Percentiles rank a stretch among this genome's conserved stretches.
Evolutionary conservation across 2,113 vertebrate genomes (phyloP).

Genomic region (Eretmochelys imbricata): DNA sequence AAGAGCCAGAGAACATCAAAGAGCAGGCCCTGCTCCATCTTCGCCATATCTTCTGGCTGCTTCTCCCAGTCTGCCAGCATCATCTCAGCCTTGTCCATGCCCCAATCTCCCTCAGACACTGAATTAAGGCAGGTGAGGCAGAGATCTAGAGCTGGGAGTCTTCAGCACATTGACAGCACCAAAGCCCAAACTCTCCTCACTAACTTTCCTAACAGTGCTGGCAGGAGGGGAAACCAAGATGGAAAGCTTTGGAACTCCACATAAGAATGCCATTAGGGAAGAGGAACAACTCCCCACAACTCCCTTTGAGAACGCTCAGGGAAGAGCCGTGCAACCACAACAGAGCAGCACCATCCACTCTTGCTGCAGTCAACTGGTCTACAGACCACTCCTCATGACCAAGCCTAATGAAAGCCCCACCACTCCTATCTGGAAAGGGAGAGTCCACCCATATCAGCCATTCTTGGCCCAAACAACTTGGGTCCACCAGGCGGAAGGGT

Average conservation of each 20-base stretch:
- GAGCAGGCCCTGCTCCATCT: background rate
- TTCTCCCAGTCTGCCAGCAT: background rate
- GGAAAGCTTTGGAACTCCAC: background rate
- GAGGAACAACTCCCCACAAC: background rate
- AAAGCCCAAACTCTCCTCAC: background rate
- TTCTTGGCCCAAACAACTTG: background rate
- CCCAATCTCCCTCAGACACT: background rate
- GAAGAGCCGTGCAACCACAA: background rate
- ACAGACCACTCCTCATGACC: background rate
- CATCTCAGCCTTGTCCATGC: background rate
- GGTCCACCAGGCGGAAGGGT: background rate
- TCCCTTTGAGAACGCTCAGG: background rate
- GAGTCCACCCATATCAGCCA: background rate
- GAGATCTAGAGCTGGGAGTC: background rate
- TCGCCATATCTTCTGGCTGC: background rate
- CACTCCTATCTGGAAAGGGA: background rate
- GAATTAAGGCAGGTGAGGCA: background rate
- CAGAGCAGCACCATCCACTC: background rate
- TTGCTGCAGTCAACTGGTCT: background rate
- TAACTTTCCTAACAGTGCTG: background rate
- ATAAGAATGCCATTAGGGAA: background rate
- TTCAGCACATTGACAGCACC: background rate
- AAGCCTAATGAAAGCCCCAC: background rate
- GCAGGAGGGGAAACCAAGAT: background rate
- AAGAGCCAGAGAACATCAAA: background rate